These are phyloP conservation scores for Theocolax elegans DNA, from an alignment of 1,140 invertebrate genomes.

Conservation along the genomic window DNA sequence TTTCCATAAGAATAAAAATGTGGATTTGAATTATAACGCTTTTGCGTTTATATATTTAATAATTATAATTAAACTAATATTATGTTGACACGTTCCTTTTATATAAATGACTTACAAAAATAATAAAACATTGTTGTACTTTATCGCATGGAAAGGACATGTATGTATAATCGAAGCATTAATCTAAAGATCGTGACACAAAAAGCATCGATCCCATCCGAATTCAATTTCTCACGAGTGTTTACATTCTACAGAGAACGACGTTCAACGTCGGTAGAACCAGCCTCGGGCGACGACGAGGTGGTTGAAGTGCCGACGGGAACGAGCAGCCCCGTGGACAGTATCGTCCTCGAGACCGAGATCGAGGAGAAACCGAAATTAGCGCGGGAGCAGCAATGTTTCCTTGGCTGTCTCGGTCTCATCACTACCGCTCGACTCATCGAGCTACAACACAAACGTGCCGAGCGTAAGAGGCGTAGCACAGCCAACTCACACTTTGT, in stretches of 20 bases:
- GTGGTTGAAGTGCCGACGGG: conserved; percentile 49
- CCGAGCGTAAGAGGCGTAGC: conserved; percentile 68
- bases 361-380: conserved; percentile 15
- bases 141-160: too few species aligned
- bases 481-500: conserved; percentile 70
- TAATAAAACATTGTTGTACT: too few species aligned
- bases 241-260: conserved; percentile 16
- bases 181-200: too few species aligned
- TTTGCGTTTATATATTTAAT: too few species aligned
- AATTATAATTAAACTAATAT: too few species aligned
- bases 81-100: too few species aligned
- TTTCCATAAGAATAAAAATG: too few species aligned
- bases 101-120: too few species aligned
- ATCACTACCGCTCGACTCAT: conserved; percentile 61
- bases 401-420: conserved; percentile 62
- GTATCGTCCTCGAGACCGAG: neutral
- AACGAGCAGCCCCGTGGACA: conserved; percentile 40
- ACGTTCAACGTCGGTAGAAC: conserved; percentile 46
- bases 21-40: too few species aligned
- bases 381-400: conserved; percentile 48
- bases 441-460: conserved; percentile 67
- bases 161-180: too few species aligned
- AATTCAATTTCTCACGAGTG: too few species aligned
- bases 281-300: conserved; percentile 55
- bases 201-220: too few species aligned